phyloP scores from a whole-genome alignment of 2,888 invertebrate genomes.

The Pegoplata infirma region DNA sequence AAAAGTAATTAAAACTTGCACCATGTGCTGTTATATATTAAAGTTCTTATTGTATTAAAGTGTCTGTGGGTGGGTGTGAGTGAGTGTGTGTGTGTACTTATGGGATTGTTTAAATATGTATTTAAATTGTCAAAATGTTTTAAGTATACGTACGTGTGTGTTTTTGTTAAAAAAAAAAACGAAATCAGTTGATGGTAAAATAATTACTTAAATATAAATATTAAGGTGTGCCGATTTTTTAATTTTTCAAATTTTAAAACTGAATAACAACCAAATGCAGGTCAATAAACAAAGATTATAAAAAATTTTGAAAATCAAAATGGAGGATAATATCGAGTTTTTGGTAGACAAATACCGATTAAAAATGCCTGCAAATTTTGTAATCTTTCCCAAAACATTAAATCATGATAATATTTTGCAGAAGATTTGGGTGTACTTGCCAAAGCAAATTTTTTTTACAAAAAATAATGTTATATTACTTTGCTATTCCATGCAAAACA shows the following conservation, averaged over 20 bases:
- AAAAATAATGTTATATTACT: too few species aligned
- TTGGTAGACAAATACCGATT: too few species aligned
- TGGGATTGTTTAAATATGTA: neutral
- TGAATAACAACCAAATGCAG: too few species aligned
- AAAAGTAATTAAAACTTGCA: conserved; percentile 50
- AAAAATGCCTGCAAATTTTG: too few species aligned
- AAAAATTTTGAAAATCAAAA: too few species aligned
- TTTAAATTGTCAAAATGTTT: neutral
- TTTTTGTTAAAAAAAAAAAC: neutral
- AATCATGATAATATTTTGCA: too few species aligned
- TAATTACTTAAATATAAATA: neutral
- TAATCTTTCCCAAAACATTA: too few species aligned
- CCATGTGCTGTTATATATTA: conserved; percentile 17
- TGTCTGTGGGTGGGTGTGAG: neutral
- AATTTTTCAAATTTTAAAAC: too few species aligned
- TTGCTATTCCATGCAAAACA: too few species aligned
- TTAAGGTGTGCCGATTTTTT: neutral
- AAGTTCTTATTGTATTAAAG: neutral
- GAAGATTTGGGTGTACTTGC: too few species aligned
- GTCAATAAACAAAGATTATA: neutral
- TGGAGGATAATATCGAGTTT: too few species aligned
- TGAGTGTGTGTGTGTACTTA: neutral
- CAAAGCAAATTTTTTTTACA: too few species aligned
- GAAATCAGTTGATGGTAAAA: neutral
- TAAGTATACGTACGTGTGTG: neutral